Conservation (phyloP, 2,888 invertebrate genomes). For the Polydrusus tereticollis region DNA sequence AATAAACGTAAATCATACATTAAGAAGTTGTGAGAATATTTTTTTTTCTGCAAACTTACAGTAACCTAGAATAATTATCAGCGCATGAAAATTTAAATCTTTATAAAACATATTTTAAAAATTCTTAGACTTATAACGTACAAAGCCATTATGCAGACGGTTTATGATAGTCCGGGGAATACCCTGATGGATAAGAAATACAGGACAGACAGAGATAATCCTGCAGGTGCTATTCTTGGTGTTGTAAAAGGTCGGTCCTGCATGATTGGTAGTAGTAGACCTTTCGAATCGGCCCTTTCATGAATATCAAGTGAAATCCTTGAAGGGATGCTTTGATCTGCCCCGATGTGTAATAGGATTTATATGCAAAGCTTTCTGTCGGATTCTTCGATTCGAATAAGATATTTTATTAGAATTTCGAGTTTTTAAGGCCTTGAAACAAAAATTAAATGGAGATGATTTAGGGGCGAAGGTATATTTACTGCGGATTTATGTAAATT, state of each 20-base stretch:
- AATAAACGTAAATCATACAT: background rate
- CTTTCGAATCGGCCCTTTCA: conserved; percentile 36
- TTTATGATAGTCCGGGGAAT: conserved; percentile 44
- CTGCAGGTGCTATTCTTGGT: conserved; percentile 51
- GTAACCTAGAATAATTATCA: background rate
- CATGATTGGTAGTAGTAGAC: conserved; percentile 43
- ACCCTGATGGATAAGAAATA: conserved; percentile 51
- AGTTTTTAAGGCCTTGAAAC: background rate
- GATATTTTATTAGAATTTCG: conserved; percentile 1
- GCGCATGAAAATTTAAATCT: background rate
- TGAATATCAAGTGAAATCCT: conserved; percentile 44
- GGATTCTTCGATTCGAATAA: background rate
- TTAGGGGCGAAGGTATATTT: background rate
- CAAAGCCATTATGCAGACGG: conserved; percentile 12
- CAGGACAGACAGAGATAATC: conserved; percentile 50
- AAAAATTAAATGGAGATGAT: background rate
- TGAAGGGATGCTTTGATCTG: conserved; percentile 40
- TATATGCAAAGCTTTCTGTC: conserved; percentile 36
- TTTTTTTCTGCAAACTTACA: too few species aligned
- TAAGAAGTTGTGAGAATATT: background rate
- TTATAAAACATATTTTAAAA: background rate
- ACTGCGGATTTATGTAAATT: too few species aligned
- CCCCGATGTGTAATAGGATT: conserved; percentile 41
- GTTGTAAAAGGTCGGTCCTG: conserved; percentile 42
- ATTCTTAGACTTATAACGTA: conserved; percentile 17